A percentile compares a stretch with the other conserved stretches of the same genome.
Conservation (phyloP, 2,797 vertebrate genomes). For the Distichodus sexfasciatus region DNA sequence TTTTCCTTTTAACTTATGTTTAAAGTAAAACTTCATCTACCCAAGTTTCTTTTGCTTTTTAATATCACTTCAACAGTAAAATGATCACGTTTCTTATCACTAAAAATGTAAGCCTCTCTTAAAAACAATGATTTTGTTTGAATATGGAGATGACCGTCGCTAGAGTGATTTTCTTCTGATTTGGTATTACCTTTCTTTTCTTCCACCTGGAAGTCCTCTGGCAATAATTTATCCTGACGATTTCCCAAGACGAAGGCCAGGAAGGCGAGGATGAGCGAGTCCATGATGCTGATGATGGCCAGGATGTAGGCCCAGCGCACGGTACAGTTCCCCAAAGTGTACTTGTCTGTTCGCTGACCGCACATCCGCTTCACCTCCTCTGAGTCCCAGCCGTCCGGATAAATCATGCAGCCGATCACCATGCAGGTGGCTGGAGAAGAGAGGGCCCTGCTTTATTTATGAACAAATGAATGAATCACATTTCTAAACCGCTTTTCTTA, state of each 20-base stretch:
- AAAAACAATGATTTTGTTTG: too few relatives aligned
- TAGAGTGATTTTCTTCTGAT: too few relatives aligned
- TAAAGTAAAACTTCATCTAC: too few relatives aligned
- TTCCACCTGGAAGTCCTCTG: constrained; percentile 89
- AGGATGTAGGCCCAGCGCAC: constrained; percentile 99
- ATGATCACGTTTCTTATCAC: too few relatives aligned
- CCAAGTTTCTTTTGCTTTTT: too few relatives aligned
- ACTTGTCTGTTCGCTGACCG: constrained; percentile 92
- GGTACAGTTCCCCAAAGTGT: constrained; percentile 92
- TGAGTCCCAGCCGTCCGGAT: constrained; percentile 96
- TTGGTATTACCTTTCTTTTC: constrained; percentile 76
- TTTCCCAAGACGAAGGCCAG: constrained; percentile 91
- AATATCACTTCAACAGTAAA: too few relatives aligned
- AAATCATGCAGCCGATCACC: constrained; percentile 95
- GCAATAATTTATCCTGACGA: constrained; percentile 93
- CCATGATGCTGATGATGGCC: constrained; percentile 96
- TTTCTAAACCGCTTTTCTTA: too few relatives aligned
- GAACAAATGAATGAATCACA: too few relatives aligned
- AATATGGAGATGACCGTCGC: too few relatives aligned
- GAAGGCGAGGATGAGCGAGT: constrained; percentile 90
- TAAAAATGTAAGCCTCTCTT: too few relatives aligned
- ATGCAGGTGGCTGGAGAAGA: constrained; percentile 81
- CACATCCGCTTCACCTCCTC: constrained; percentile 90
- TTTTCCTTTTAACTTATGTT: too few relatives aligned
- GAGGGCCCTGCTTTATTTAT: not conserved